Conservation (phyloP, 2,797 vertebrate species). For the Otolemur crassicaudatus region DNA sequence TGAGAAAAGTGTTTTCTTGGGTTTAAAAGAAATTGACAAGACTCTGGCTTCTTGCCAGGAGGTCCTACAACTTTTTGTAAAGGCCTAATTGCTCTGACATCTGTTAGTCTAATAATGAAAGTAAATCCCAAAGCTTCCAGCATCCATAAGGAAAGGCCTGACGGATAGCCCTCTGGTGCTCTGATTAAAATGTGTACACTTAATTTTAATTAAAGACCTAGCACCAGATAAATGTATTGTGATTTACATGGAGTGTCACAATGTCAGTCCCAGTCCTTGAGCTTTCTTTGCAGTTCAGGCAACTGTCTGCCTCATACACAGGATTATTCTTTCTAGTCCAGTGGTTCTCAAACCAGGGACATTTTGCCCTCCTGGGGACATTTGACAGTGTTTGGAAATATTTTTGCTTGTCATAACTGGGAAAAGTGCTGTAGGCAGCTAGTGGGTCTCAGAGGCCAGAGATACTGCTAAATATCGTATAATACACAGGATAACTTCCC, state of each 20-base stretch:
- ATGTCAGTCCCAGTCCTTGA: not conserved
- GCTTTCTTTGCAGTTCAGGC: conserved; percentile 33
- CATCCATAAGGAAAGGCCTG: not conserved
- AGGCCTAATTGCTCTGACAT: conserved; percentile 43
- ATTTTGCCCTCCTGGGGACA: not conserved
- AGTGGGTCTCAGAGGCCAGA: not conserved
- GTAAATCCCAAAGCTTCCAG: not conserved
- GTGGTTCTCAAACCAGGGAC: not conserved
- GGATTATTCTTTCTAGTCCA: not conserved
- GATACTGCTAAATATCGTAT: not conserved
- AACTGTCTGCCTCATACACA: not conserved
- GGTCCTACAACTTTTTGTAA: conserved; percentile 38
- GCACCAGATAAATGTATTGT: not conserved
- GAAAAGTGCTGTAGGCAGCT: not conserved
- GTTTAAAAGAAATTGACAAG: conserved; percentile 67
- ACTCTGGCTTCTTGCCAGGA: conserved; percentile 45
- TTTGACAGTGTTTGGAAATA: not conserved
- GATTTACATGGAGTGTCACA: not conserved
- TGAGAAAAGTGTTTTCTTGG: conserved; percentile 68
- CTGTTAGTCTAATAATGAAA: conserved; percentile 38
- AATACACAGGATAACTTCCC: not conserved
- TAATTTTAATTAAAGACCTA: conserved; percentile 44
- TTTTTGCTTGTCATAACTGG: not conserved
- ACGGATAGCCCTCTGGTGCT: not conserved
- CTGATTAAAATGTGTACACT: conserved; percentile 52